Evolutionary conservation across 2,797 vertebrate genomes (phyloP).

Genomic region (Pseudochaenichthys georgianus): DNA sequence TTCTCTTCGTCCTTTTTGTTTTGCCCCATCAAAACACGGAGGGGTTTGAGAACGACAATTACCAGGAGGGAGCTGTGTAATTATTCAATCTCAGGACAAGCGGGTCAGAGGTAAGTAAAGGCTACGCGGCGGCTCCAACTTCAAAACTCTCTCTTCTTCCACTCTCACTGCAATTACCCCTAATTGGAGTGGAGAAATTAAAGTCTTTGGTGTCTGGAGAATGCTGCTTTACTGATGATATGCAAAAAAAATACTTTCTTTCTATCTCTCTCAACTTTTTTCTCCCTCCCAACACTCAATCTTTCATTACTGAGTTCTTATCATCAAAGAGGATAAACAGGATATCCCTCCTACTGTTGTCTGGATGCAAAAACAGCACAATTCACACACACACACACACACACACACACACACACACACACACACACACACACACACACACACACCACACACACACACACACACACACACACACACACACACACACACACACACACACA

Average conservation of each 20-base stretch:
- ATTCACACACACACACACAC: conserved; percentile 11
- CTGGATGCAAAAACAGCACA: conserved; percentile 39
- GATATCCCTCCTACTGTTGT: conserved; percentile 70
- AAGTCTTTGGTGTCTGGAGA: conserved; percentile 79
- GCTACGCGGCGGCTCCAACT: conserved; percentile 64
- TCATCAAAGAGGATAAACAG: conserved; percentile 78
- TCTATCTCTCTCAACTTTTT: conserved; percentile 41
- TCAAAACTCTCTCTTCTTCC: conserved; percentile 75
- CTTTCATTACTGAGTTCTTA: conserved; percentile 66
- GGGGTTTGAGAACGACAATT: conserved; percentile 80
- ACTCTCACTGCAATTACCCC: conserved; percentile 81
- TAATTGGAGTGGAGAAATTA: conserved; percentile 81
- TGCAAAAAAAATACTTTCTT: conserved; percentile 60
- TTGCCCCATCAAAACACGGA: conserved; percentile 75
- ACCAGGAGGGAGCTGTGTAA: conserved; percentile 81
- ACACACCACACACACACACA: too few relatives aligned
- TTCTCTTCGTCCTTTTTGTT: conserved; percentile 65
- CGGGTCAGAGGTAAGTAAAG: conserved; percentile 82
- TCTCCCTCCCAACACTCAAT: conserved; percentile 47
- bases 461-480: too few relatives aligned
- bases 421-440: too few relatives aligned
- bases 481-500: conserved; percentile 14
- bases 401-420: too few relatives aligned
- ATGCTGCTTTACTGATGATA: conserved; percentile 75
- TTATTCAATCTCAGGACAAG: conserved; percentile 83